A percentile compares a stretch with the other conserved stretches of the same genome.
Conservation (phyloP, 2,797 vertebrate species). For the Decapterus maruadsi region DNA sequence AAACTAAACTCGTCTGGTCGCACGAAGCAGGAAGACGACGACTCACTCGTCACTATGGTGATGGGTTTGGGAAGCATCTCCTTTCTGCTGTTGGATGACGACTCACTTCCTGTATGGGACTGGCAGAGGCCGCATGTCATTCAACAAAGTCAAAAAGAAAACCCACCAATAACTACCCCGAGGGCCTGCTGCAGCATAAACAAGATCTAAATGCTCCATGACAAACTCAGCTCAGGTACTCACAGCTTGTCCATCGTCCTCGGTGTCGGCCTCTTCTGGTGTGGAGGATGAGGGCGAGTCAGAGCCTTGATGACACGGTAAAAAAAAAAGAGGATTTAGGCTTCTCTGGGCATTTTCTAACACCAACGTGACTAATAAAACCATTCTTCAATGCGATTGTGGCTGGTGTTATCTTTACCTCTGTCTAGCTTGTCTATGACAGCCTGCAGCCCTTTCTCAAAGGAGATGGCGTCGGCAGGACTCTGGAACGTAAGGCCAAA, state of each 20-base stretch:
- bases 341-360: background rate
- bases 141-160: constrained; percentile 45
- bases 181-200: background rate
- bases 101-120: constrained; percentile 94
- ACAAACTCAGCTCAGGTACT: constrained; percentile 65
- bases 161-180: background rate
- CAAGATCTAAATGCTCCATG: background rate
- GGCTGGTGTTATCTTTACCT: constrained; percentile 80
- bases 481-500: constrained; percentile 96
- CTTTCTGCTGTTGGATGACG: constrained; percentile 93
- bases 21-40: constrained; percentile 90
- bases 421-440: constrained; percentile 90
- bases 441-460: constrained; percentile 90
- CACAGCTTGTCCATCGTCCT: constrained; percentile 88
- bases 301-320: constrained; percentile 72
- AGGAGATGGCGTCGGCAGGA: constrained; percentile 92
- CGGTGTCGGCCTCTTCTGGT: constrained; percentile 87
- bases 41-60: constrained; percentile 91
- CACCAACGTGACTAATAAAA: background rate
- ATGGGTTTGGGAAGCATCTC: constrained; percentile 91
- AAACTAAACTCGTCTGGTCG: constrained; percentile 85
- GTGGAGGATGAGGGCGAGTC: constrained; percentile 88
- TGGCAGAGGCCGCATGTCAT: constrained; percentile 82
- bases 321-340: constrained; percentile 31
- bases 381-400: background rate